Conservation (phyloP, 2,888 invertebrate species). For the Crioceris asparagi region DNA sequence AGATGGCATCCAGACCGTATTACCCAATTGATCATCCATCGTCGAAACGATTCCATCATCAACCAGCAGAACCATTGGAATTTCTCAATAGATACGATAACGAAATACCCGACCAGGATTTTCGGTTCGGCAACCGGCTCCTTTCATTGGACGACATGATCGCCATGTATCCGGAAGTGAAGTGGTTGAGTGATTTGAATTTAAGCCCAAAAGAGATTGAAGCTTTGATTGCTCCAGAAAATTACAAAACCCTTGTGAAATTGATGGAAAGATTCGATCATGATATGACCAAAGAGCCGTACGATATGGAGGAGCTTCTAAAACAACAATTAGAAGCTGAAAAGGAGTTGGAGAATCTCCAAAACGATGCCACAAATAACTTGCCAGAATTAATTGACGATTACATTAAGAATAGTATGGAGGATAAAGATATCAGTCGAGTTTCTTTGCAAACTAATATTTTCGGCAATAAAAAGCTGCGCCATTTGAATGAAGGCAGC, state of each 20-base stretch:
- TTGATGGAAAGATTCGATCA: conserved; percentile 23
- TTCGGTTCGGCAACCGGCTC: conserved; percentile 6
- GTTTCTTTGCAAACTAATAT: too few species aligned
- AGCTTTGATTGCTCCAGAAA: conserved; percentile 26
- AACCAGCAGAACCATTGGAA: conserved; percentile 28
- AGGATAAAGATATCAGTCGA: too few species aligned
- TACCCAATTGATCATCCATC: conserved; percentile 32
- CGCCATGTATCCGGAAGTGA: conserved; percentile 25
- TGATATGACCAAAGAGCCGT: conserved; percentile 1
- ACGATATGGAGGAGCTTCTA: conserved; percentile 7
- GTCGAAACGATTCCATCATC: conserved; percentile 25
- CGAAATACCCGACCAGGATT: conserved; percentile 10
- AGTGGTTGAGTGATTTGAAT: conserved; percentile 25
- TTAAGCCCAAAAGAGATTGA: conserved; percentile 27
- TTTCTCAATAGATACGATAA: conserved; percentile 24
- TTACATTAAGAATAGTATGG: too few species aligned
- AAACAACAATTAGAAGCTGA: conserved; percentile 14
- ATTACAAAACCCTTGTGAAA: conserved; percentile 20
- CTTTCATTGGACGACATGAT: conserved; percentile 21
- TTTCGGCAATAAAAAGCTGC: too few species aligned
- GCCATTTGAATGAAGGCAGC: neutral
- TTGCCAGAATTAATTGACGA: too few species aligned
- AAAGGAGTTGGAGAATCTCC: conserved; percentile 14
- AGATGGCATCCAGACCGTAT: conserved; percentile 32
- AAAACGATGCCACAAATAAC: conserved; percentile 17